Percentiles rank a stretch among this genome's conserved stretches.
Evolutionary conservation across 2,888 invertebrate genomes (phyloP).

Genomic region (Luperina nickerlii): DNA sequence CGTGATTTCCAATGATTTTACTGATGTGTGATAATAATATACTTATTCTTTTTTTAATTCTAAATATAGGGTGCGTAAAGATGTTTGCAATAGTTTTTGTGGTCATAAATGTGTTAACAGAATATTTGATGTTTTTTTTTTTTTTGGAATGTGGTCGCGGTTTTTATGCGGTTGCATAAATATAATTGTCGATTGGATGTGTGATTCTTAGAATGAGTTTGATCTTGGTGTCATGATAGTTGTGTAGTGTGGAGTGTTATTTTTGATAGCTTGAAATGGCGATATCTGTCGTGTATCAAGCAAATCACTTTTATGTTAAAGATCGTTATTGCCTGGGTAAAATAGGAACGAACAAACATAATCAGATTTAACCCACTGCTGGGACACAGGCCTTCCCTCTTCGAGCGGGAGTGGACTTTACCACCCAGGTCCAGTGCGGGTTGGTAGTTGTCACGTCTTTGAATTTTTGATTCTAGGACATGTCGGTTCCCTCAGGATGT

Average conservation of each 20-base stretch:
- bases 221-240: background rate
- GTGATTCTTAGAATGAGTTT: constrained; percentile 23
- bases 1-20: constrained; percentile 67
- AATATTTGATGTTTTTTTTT: constrained; percentile 36
- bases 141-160: constrained; percentile 24
- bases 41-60: constrained; percentile 20
- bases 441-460: no score
- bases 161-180: constrained; percentile 5
- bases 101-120: constrained; percentile 52
- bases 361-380: no score
- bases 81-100: constrained; percentile 37
- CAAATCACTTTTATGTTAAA: background rate
- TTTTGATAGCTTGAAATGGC: background rate
- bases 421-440: no score
- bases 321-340: background rate
- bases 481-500: no score
- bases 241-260: background rate
- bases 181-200: constrained; percentile 3
- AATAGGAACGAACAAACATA: background rate
- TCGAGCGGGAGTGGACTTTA: no score
- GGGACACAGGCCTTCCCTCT: no score
- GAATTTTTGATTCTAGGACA: no score
- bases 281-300: no score
- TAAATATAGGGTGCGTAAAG: constrained; percentile 28
- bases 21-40: constrained; percentile 57